A percentile compares a stretch with the other conserved stretches of the same genome.
phyloP scores from a whole-genome alignment of 2,113 vertebrate species.

The Todiramphus saurophagus region DNA sequence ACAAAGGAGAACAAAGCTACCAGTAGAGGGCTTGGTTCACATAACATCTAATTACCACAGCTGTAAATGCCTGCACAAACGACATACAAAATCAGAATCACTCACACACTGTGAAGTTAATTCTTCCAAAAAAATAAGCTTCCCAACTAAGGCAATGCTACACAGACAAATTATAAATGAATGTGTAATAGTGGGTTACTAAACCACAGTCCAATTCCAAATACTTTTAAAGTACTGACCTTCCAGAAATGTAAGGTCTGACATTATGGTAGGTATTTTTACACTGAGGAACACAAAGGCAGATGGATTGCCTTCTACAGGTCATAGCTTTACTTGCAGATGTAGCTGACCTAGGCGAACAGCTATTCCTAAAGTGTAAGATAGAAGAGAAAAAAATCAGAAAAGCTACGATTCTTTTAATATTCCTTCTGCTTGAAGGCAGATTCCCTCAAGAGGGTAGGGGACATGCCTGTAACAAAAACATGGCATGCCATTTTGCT shows the following conservation, averaged over 20 bases:
- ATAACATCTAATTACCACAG: neutral
- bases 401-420: neutral
- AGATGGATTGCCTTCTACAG: neutral
- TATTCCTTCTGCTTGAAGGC: neutral
- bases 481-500: neutral
- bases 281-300: neutral
- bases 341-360: neutral
- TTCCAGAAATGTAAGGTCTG: neutral
- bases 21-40: neutral
- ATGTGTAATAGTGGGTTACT: neutral
- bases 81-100: neutral
- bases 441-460: neutral
- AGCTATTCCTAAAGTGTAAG: neutral
- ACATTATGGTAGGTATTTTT: neutral
- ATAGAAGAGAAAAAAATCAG: neutral
- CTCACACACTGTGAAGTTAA: fast-evolving
- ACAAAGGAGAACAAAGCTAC: neutral
- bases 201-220: neutral
- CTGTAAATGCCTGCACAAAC: neutral
- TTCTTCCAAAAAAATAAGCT: neutral
- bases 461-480: neutral
- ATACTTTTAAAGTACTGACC: neutral
- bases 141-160: neutral
- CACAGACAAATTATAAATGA: neutral
- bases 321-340: neutral